phyloP scores from a whole-genome alignment of 2,113 vertebrate genomes.

The Acinonyx jubatus region DNA sequence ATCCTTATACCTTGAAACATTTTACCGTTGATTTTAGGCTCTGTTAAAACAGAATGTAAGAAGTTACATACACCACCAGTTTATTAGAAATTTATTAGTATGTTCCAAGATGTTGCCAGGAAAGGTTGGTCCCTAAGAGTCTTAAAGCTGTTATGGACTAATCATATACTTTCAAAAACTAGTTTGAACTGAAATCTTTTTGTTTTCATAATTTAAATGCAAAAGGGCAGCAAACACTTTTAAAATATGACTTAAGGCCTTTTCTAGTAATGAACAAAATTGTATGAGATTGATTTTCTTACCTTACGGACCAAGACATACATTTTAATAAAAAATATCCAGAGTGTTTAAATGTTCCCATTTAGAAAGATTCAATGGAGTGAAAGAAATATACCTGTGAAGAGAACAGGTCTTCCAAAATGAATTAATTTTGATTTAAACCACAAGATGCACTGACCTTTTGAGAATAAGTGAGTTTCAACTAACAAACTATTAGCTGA shows the following conservation, averaged over 20 bases:
- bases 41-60: background rate
- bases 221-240: background rate
- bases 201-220: background rate
- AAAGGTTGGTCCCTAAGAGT: background rate
- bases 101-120: background rate
- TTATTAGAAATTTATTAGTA: background rate
- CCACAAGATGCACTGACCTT: background rate
- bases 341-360: background rate
- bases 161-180: conserved; percentile 8
- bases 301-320: background rate
- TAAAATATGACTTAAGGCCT: background rate
- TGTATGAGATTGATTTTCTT: background rate
- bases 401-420: background rate
- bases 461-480: background rate
- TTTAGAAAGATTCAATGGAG: background rate
- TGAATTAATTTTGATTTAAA: background rate
- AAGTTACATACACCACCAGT: background rate
- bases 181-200: background rate
- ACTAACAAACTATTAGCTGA: background rate
- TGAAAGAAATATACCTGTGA: background rate
- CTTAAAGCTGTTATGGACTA: background rate
- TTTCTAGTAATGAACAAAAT: conserved; percentile 40
- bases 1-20: background rate
- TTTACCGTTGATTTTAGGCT: background rate
- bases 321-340: background rate